Evolutionary conservation across 2,888 invertebrate species (phyloP).

Genomic region (Himalopsyche anomala): DNA sequence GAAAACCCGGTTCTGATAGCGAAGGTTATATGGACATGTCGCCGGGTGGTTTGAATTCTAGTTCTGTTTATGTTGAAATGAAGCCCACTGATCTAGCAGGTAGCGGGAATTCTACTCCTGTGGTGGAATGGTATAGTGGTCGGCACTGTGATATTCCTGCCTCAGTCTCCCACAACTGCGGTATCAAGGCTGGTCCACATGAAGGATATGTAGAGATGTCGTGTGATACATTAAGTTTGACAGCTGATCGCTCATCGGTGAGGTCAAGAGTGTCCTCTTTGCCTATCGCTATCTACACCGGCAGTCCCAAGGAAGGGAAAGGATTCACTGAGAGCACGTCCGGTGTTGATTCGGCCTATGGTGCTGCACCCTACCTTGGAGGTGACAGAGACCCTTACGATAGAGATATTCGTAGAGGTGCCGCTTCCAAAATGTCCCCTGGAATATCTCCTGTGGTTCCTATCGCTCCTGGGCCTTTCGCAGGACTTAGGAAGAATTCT

Average conservation of each 20-base stretch:
- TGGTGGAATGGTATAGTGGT: constrained; percentile 59
- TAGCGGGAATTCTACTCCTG: constrained; percentile 7
- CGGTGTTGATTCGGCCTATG: constrained; percentile 61
- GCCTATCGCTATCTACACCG: constrained; percentile 79
- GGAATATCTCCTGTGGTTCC: constrained; percentile 65
- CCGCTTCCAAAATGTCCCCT: constrained; percentile 62
- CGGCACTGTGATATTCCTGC: no score
- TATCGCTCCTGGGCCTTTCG: constrained; percentile 72
- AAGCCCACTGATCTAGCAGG: constrained; percentile 70
- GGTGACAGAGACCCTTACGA: constrained; percentile 50
- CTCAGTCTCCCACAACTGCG: not conserved
- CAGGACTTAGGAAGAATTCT: constrained; percentile 71
- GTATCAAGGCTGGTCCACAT: constrained; percentile 68
- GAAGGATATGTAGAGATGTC: constrained; percentile 84
- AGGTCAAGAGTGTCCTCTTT: constrained; percentile 76
- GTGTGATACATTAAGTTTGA: constrained; percentile 70
- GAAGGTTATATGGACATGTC: constrained; percentile 76
- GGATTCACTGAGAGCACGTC: constrained; percentile 49
- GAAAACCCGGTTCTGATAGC: constrained; percentile 63
- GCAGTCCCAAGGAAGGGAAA: constrained; percentile 51
- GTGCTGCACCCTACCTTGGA: constrained; percentile 52
- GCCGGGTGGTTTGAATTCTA: constrained; percentile 68
- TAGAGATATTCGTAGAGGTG: constrained; percentile 57
- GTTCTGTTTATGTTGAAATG: constrained; percentile 81
- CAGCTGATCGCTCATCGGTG: constrained; percentile 66